A percentile compares a stretch with the other conserved stretches of the same genome.
phyloP scores from a whole-genome alignment of 2,113 vertebrate genomes.

The Thermophis baileyi region DNA sequence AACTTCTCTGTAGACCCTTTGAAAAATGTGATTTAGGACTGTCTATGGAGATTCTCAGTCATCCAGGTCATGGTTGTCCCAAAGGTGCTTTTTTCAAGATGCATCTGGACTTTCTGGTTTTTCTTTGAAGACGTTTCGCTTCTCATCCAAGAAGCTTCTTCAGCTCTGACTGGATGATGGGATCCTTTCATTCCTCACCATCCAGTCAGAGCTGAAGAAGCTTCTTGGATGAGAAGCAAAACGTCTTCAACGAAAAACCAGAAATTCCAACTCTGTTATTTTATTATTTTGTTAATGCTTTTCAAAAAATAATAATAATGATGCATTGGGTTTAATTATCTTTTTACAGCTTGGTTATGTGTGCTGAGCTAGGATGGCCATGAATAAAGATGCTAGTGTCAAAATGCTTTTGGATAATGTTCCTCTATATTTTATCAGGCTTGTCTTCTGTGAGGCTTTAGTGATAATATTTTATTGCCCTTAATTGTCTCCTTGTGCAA shows the following conservation, averaged over 20 bases:
- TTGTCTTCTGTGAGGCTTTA: background rate
- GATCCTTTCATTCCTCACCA: too few relatives aligned
- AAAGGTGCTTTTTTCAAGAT: too few relatives aligned
- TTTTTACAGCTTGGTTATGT: background rate
- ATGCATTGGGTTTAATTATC: background rate
- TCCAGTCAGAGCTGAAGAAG: too few relatives aligned
- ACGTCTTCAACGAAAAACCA: too few relatives aligned
- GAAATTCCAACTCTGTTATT: too few relatives aligned
- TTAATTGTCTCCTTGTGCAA: background rate
- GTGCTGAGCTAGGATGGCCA: background rate
- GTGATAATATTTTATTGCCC: background rate
- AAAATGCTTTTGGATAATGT: background rate
- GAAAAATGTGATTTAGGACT: background rate
- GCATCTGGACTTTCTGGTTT: too few relatives aligned
- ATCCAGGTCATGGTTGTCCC: too few relatives aligned
- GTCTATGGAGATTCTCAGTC: background rate
- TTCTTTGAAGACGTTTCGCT: too few relatives aligned
- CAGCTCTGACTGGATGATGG: too few relatives aligned
- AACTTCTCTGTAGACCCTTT: background rate
- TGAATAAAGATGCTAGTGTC: background rate
- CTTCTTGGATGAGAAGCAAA: too few relatives aligned
- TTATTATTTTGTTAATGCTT: background rate
- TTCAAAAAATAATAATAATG: too few relatives aligned
- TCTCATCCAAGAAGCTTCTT: too few relatives aligned
- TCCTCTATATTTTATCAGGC: background rate